Conservation (phyloP, 2,888 invertebrate species). For the Cheilosia soror region DNA sequence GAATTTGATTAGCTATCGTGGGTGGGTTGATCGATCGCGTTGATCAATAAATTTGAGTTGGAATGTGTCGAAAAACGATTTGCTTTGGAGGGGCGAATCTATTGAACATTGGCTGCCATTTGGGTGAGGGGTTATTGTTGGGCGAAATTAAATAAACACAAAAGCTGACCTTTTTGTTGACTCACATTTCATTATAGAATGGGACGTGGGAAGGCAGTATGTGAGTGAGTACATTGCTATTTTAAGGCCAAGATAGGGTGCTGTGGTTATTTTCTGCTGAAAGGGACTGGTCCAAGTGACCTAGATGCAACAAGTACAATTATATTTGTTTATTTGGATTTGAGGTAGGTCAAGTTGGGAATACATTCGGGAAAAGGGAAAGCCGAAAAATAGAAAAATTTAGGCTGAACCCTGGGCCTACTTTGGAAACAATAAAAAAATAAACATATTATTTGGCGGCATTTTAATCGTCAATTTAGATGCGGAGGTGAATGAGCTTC, state of each 20-base stretch:
- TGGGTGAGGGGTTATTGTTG: not conserved
- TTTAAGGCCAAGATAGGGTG: not conserved
- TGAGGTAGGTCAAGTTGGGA: too few relatives aligned
- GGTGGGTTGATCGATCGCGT: slow-evolving; percentile 14
- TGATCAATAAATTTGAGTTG: slow-evolving; percentile 20
- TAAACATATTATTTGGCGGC: too few relatives aligned
- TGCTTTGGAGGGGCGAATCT: not conserved
- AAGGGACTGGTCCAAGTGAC: too few relatives aligned
- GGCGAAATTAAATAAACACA: not conserved
- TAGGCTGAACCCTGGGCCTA: too few relatives aligned
- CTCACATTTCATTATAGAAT: not conserved
- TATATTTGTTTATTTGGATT: too few relatives aligned
- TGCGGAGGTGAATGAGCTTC: too few relatives aligned
- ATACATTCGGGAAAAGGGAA: too few relatives aligned
- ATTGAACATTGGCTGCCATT: not conserved
- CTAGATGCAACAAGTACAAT: too few relatives aligned
- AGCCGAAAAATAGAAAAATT: too few relatives aligned
- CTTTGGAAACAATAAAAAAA: too few relatives aligned
- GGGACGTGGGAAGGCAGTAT: not conserved
- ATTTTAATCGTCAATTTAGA: too few relatives aligned
- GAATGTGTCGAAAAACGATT: not conserved
- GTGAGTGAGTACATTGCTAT: not conserved
- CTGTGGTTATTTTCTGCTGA: not conserved
- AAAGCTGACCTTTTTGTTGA: not conserved
- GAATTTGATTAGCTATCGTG: slow-evolving; percentile 70